Conservation (phyloP, 2,113 vertebrate species). For the Brachyhypopomus occidentalis region DNA sequence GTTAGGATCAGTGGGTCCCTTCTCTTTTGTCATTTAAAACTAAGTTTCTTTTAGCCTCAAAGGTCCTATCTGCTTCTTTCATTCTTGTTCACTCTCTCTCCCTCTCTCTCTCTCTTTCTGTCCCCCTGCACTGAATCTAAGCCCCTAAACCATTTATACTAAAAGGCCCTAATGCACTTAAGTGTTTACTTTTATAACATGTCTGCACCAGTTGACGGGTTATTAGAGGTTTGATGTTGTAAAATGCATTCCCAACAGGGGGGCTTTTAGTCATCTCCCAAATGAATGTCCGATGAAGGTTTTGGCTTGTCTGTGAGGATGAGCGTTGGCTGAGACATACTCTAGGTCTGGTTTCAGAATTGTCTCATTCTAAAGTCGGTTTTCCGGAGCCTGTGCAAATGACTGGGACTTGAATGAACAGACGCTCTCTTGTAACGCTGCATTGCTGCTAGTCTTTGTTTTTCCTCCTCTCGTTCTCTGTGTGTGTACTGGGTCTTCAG, state of each 20-base stretch:
- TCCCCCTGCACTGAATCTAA: neutral
- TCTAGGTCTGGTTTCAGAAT: neutral
- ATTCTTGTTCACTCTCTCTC: neutral
- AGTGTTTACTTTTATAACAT: conserved; percentile 44
- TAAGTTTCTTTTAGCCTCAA: neutral
- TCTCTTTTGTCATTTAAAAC: neutral
- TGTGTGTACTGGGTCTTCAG: neutral
- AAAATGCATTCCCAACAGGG: conserved; percentile 40
- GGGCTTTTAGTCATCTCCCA: neutral
- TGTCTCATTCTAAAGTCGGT: neutral
- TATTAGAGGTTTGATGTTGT: conserved; percentile 59
- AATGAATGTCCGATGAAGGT: neutral
- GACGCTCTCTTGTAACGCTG: neutral
- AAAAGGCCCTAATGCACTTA: neutral
- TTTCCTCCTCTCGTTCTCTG: no score
- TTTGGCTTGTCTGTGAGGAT: neutral
- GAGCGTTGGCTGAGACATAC: neutral
- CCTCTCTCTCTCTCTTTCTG: neutral
- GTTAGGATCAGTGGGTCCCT: neutral
- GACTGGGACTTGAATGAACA: neutral
- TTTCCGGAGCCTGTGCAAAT: neutral
- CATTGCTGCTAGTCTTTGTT: no score
- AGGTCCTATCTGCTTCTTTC: neutral
- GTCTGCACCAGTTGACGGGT: conserved; percentile 57
- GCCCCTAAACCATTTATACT: neutral